These are phyloP conservation scores for Trichechus manatus DNA, from an alignment of 2,113 vertebrate species.

Conservation along the genomic window DNA sequence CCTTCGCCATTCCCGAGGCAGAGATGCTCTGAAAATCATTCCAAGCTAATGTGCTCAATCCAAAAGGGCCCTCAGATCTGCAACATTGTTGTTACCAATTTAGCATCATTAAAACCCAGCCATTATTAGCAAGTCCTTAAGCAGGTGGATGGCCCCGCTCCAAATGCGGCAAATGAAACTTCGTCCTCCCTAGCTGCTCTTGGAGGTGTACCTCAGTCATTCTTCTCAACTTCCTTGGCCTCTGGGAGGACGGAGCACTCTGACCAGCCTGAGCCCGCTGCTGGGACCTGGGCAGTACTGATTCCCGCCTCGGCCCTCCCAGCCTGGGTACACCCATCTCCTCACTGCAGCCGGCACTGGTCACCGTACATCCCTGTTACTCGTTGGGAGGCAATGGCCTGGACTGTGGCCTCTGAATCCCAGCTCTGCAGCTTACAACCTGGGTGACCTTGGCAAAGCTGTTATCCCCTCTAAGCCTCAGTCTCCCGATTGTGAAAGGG, in stretches of 20 bases:
- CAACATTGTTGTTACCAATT: neutral
- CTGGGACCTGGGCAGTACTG: fast-evolving
- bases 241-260: neutral
- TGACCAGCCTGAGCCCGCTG: neutral
- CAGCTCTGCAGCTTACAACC: neutral
- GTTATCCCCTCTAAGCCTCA: neutral
- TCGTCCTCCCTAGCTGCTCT: fast-evolving
- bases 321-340: neutral
- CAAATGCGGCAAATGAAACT: neutral
- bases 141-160: neutral
- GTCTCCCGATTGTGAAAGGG: neutral
- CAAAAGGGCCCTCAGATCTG: neutral
- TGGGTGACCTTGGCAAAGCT: neutral
- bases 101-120: neutral
- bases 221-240: neutral
- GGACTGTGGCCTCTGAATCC: neutral
- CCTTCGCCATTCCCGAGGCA: neutral
- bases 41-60: neutral
- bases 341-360: fast-evolving
- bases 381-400: neutral
- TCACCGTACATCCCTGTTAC: fast-evolving
- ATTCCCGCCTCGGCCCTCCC: neutral
- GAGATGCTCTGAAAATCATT: neutral
- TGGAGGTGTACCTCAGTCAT: fast-evolving
- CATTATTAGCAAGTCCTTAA: neutral